Evolutionary conservation across 2,888 invertebrate genomes (phyloP).

Genomic region (Drosophila setosimentum): DNA sequence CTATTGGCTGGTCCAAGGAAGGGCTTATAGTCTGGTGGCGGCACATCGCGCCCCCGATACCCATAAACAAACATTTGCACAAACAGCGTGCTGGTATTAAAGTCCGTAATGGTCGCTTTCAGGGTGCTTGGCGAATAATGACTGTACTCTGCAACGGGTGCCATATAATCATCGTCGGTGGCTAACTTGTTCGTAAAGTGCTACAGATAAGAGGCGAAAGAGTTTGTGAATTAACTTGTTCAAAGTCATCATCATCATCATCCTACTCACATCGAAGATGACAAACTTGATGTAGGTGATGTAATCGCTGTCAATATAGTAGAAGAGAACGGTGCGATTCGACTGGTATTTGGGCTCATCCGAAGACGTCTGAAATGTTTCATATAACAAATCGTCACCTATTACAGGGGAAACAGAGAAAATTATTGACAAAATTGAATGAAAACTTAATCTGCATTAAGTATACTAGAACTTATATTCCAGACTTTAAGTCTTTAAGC

Average conservation of each 20-base stretch:
- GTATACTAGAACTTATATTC: not conserved
- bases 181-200: constrained; percentile 56
- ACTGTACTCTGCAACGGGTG: constrained; percentile 77
- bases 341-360: constrained; percentile 32
- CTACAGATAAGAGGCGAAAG: constrained; percentile 27
- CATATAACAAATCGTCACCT: constrained; percentile 78
- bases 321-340: constrained; percentile 77
- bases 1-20: constrained; percentile 53
- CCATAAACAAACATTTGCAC: constrained; percentile 82
- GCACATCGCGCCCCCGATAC: constrained; percentile 64
- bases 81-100: constrained; percentile 68
- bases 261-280: constrained; percentile 76
- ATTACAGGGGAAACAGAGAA: not conserved
- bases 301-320: constrained; percentile 79
- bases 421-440: not conserved
- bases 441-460: not conserved
- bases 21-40: constrained; percentile 60
- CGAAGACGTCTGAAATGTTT: constrained; percentile 72
- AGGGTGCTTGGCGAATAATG: constrained; percentile 76
- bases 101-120: constrained; percentile 79
- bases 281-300: constrained; percentile 80
- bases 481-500: not conserved
- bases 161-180: constrained; percentile 40
- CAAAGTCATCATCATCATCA: not conserved
- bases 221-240: not conserved